phyloP scores from a whole-genome alignment of 2,113 vertebrate species.

The Choloepus hoffmanni region DNA sequence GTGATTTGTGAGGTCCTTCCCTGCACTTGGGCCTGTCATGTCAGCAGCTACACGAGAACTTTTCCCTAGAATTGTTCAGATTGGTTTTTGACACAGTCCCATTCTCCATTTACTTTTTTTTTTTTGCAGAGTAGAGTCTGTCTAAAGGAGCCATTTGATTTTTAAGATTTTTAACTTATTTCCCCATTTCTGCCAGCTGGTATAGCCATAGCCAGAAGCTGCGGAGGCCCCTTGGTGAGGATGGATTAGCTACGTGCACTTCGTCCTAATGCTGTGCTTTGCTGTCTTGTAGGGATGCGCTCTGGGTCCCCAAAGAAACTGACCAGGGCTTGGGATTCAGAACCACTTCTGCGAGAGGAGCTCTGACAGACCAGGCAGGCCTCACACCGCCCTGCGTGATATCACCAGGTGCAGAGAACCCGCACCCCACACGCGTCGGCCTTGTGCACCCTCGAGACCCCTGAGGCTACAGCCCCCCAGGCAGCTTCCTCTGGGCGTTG shows the following conservation, averaged over 20 bases:
- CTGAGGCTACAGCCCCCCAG: too few species aligned
- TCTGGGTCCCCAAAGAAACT: neutral
- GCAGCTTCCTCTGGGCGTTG: neutral
- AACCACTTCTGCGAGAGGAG: neutral
- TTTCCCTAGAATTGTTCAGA: neutral
- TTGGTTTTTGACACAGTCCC: neutral
- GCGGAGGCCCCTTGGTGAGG: neutral
- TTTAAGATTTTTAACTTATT: constrained; percentile 29
- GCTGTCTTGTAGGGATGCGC: neutral
- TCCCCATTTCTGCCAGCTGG: neutral
- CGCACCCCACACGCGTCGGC: neutral
- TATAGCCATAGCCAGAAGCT: neutral
- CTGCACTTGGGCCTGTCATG: neutral
- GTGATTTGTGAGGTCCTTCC: neutral
- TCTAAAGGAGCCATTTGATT: neutral
- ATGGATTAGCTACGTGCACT: neutral
- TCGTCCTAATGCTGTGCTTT: neutral
- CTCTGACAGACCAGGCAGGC: neutral
- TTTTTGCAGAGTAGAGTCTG: neutral
- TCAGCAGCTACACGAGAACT: neutral
- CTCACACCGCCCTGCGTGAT: neutral
- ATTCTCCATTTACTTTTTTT: neutral
- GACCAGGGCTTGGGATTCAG: neutral
- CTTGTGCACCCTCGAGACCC: too few species aligned
- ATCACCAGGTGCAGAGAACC: neutral